A percentile compares a stretch with the other conserved stretches of the same genome.
Evolutionary conservation across 2,797 vertebrate genomes (phyloP).

Genomic region (Gymnothorax javanicus): DNA sequence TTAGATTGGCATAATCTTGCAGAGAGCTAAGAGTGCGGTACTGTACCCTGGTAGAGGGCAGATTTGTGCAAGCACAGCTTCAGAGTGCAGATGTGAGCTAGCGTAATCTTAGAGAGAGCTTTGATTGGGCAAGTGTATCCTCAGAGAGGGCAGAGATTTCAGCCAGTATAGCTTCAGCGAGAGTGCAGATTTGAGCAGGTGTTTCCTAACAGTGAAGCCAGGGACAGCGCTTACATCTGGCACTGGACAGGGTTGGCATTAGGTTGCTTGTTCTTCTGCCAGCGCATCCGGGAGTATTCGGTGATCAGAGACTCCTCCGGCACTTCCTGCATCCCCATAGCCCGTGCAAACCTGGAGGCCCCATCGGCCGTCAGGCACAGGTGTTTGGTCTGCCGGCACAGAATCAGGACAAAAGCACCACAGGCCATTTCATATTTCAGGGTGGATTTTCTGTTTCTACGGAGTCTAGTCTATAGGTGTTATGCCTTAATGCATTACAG

Average conservation of each 20-base stretch:
- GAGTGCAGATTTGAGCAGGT: not conserved
- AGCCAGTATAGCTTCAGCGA: not conserved
- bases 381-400: conserved; percentile 80
- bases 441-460: not conserved
- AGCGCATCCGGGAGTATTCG: conserved; percentile 77
- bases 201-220: not conserved
- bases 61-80: too few relatives aligned
- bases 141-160: too few relatives aligned
- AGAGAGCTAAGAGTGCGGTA: too few relatives aligned
- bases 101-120: too few relatives aligned
- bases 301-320: conserved; percentile 84
- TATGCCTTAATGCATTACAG: too few relatives aligned
- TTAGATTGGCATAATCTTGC: too few relatives aligned
- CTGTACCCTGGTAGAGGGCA: too few relatives aligned
- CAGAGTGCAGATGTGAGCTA: too few relatives aligned
- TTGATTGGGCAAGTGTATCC: too few relatives aligned
- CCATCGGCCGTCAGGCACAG: conserved; percentile 82
- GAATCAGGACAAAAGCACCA: not conserved
- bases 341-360: conserved; percentile 80
- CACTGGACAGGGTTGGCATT: conserved; percentile 68
- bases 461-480: not conserved
- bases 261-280: conserved; percentile 73
- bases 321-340: conserved; percentile 79
- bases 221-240: conserved; percentile 74
- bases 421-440: not conserved